Base-by-base conservation (phyloP, 2,797 vertebrate genomes). In the Diplodus sargus region DNA sequence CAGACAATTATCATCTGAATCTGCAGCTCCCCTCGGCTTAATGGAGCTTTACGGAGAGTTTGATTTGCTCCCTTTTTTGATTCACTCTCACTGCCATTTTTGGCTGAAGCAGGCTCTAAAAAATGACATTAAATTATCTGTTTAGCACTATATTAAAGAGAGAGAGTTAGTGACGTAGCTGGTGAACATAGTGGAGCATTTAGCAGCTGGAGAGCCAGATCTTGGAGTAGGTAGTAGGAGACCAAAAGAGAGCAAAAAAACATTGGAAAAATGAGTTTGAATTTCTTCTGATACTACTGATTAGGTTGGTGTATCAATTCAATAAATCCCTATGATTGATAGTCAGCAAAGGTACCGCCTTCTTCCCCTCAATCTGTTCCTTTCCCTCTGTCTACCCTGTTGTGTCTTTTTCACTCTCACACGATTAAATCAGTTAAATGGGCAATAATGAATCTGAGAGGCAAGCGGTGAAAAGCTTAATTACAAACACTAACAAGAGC, bases 381-480 rank as follows among this genome's bases (percentile, higher is more conserved):
- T 23, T 53, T 22, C 47, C 34, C 39, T 57, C 4, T 48, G n/a
- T 42, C 28, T 25, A 30, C 20, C 12, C 22, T 22, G 28, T 23
- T 13, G 9, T 25, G 49, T 48, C 22, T 17, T 48, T 11, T 60
- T 48, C 17, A 30, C n/a, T 52, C 30, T 48, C 34, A 4, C 17
- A 2, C 17, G 53, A 8, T 51, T 42, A 34, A 70, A 70, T 53
- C 12, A 70, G 16, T 42, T 25, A n/a, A 70, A 70, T 20, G 15
- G 15, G 42, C 25, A 51, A 15, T 43, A 70, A 75, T 51, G 12
- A 34, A 14, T 70, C 14, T 16, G 9, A 20, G 25, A 68, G 15
- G 53, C 20, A 58, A 58, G 43, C 10, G 0, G 15, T 30, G 17
- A 79, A 59, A 57, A 76, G 14, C 65, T 61, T 1, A 23, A 76